Evolutionary conservation across 92 coral and sea anemone species (phyloP), one percentile per base, ranked within the genome.

Genomic region (Paramuricea clavata): DNA sequence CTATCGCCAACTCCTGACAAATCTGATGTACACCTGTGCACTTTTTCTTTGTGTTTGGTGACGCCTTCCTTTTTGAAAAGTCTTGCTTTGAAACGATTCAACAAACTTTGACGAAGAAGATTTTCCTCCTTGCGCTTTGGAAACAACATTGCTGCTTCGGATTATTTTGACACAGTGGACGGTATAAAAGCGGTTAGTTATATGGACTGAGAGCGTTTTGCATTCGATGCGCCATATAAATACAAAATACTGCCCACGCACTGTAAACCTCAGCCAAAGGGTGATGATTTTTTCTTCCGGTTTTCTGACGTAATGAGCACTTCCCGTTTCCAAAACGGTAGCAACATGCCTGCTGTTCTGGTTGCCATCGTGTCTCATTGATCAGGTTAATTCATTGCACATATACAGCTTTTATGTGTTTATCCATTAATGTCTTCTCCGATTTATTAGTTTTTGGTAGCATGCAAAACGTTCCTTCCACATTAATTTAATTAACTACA

Each of bases 101-200:
- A 42, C 0, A 79, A 59, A 79, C 84, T 79, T 41, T 61, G 84
- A 39, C 56, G 52, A n/a, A 79, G 49, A 79, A 79, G 84, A 31
- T 35, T 79, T 59, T 60, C 15, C 6, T 41, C 30, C 17, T 59
- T 60, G 22, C 73, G 28, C 35, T 21, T 61, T 25, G 73, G 39
- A 39, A 79, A 79, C 73, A 79, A 34, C 84, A 59, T 79, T 42
- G 28, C 36, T 27, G 5, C 22, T 39, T 13, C 34, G 13, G 12
- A 22, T 27, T 31, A n/a, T 19, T 21, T 11, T 65, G 17, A 31
- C 39, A 65, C 36, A 2, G 39, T 65, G 12, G 5, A 65, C 16
- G 0, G 22, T 54, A 54, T 3, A 54, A 19, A 3, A 2, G 41
- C 39, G 10, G 13, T 62, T 1, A 16, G 16, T 5, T 65, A 1